Evolutionary conservation across 2,888 invertebrate species (phyloP).

Genomic region (Linhomoeus sp.): DNA sequence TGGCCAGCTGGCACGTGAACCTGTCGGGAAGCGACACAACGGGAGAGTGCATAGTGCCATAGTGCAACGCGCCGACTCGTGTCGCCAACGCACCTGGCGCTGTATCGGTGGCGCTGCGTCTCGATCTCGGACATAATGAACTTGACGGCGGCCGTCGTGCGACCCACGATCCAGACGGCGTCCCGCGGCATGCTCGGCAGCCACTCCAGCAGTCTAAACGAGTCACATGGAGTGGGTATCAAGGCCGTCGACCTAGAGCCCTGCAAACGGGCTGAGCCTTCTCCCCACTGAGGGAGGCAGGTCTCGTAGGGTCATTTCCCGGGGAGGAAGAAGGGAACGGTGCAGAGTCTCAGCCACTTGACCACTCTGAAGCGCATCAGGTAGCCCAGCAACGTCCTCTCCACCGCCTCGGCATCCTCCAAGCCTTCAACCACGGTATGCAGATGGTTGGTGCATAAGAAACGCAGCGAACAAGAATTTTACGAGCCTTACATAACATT

Average conservation of each 20-base stretch:
- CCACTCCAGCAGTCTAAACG: conserved; percentile 44
- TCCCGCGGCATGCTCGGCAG: conserved; percentile 47
- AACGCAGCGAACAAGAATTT: no score
- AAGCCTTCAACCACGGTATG: no score
- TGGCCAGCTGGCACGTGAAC: conserved; percentile 44
- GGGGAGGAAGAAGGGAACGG: conserved; percentile 66
- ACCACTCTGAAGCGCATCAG: not conserved
- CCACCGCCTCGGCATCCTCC: not conserved
- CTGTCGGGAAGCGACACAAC: conserved; percentile 31
- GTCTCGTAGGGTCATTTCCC: conserved; percentile 48
- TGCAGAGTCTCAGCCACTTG: conserved; percentile 30
- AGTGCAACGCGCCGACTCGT: not conserved
- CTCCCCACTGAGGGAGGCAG: no score
- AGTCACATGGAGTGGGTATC: no score
- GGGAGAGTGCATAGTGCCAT: not conserved
- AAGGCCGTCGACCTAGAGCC: no score
- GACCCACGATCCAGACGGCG: conserved; percentile 41
- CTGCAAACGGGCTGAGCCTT: no score
- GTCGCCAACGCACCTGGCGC: conserved; percentile 35
- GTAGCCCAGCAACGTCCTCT: conserved; percentile 1
- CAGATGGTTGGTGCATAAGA: no score
- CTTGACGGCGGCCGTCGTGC: conserved; percentile 38
- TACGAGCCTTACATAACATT: no score
- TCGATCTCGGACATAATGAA: conserved; percentile 35
- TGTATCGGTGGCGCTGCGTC: conserved; percentile 30